A percentile compares a stretch with the other conserved stretches of the same genome.
phyloP scores from a whole-genome alignment of 2,797 vertebrate species.

The Dipus sagitta region DNA sequence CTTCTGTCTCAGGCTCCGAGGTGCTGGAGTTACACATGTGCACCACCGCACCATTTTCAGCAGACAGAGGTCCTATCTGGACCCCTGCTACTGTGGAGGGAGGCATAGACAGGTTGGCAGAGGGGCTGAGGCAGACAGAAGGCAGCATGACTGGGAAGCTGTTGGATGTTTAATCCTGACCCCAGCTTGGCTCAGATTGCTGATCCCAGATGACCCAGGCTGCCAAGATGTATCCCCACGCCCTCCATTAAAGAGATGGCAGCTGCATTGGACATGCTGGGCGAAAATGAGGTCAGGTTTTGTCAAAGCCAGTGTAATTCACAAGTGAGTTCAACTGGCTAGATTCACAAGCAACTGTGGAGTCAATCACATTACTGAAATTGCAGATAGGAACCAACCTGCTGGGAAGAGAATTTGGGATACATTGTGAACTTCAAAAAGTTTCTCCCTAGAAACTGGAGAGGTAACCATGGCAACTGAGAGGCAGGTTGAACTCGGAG shows the following conservation, averaged over 20 bases:
- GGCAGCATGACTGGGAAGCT: neutral
- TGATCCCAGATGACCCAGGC: constrained; percentile 29
- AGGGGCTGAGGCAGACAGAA: neutral
- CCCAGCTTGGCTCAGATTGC: neutral
- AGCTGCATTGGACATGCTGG: neutral
- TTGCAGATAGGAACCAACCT: constrained; percentile 33
- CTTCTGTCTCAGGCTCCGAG: too few relatives aligned
- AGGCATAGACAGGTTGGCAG: too few relatives aligned
- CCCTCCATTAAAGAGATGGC: constrained; percentile 11
- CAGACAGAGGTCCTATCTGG: neutral
- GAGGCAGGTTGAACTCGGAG: constrained; percentile 56
- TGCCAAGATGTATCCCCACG: neutral
- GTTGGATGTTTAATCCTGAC: neutral
- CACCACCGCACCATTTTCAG: neutral
- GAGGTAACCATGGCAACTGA: constrained; percentile 74
- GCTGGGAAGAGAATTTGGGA: constrained; percentile 73
- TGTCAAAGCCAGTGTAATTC: constrained; percentile 34
- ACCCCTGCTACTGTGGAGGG: neutral
- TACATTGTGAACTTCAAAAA: constrained; percentile 75
- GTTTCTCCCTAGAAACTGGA: constrained; percentile 73
- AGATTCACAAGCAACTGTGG: constrained; percentile 32
- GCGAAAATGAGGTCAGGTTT: constrained; percentile 60
- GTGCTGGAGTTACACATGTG: neutral
- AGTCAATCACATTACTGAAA: constrained; percentile 53
- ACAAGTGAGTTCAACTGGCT: neutral